Base-by-base conservation (phyloP, 2,797 vertebrate genomes). In the Rhincodon typus region DNA sequence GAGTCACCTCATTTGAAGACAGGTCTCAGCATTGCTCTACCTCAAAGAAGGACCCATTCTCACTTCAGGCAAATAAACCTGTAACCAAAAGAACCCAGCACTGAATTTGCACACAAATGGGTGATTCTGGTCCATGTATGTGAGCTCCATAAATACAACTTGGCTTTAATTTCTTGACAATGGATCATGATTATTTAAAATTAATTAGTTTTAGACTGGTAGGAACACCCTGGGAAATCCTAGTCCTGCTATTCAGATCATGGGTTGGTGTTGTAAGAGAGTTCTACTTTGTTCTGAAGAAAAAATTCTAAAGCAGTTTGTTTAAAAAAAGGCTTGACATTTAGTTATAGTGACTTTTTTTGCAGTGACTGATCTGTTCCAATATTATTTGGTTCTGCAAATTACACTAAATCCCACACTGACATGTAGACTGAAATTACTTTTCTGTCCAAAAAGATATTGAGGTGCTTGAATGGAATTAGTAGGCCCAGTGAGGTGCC, bases 1-100 rank as follows among this genome's bases (percentile, higher is more conserved):
- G 94, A 95, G 74, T 95, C 94, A 77, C 70, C 46, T 95, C 94
- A 72, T 72, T 95, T 95, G 46, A 57, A 95, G 70, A 95, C 94
- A 95, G 70, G 70, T 77, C 27, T 57, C 69, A 77, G 94, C 70
- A n/a, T 95, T 1, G 70, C 12, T 95, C 94, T 95, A 46, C 70
- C 94, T 95, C 70, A 95, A 77, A 95, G 70, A 30, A 27, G 21
- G 21, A 77, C 94, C 46, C 30, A 77, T 77, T 77, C 10, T 3
- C 30, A 95, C 70, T 94, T 50, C 42, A 74, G 94, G 30, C 42
- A 30, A 94, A 7, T 46, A 95, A 77, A 77, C 70, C 72, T 72
- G 94, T 46, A 77, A 70, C 94, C 70, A 77, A 95, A 46, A 74
- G 30, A 77, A 17, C 5, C 30, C 19, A 30, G 15, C 69, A 53